Base-by-base conservation (phyloP, 2,888 invertebrate genomes). In the Chirona hameri region DNA sequence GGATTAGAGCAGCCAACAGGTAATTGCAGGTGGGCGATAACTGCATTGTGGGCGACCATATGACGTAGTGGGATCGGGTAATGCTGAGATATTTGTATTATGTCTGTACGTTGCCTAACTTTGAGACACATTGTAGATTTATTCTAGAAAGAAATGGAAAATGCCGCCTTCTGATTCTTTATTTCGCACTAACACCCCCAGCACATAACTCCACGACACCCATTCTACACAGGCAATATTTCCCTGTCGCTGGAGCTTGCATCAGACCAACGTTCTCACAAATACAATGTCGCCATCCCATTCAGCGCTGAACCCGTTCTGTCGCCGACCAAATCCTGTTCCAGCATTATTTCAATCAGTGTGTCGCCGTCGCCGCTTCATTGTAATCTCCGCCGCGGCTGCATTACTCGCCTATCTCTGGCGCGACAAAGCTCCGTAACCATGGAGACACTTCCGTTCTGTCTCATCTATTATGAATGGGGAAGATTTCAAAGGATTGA, bases 401-500 rank as follows among this genome's bases (percentile, higher is more conserved):
- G 76, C 76, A 60, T 60, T 69, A n/a, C 21, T 24, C 81, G 10
- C 27, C 81, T 81, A 79, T 79, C 79, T 79, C 48, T 15, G 27
- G n/a, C 48, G n/a, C 52, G 48, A 79, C 79, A 79, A 79, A 79
- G 79, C 14, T 12, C 48, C 18, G 79, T 79, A 14, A 18, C 52
- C 79, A 79, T 79, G 79, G 27, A 21, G 52, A 79, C 79, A 52
- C 79, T 79, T 79, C 79, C 79, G 79, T 48, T 79, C 79, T 48
- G 48, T 52, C 48, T 52, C 79, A 79, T 79, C 79, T 52, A 52
- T 79, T 79, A 79, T 79, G 79, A 52, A 48, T 79, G 79, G 79
- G 48, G 48, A n/a, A 79, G 79, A 52, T 48, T 79, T 79, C 48
- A 79, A 79, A 79, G 79, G 79, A 79, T 79, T 79, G 79, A 79